Percentiles rank a stretch among this genome's conserved stretches.
phyloP scores from a whole-genome alignment of 37 sponge, comb jelly and placozoan species.

The Spongilla lacustris region DNA sequence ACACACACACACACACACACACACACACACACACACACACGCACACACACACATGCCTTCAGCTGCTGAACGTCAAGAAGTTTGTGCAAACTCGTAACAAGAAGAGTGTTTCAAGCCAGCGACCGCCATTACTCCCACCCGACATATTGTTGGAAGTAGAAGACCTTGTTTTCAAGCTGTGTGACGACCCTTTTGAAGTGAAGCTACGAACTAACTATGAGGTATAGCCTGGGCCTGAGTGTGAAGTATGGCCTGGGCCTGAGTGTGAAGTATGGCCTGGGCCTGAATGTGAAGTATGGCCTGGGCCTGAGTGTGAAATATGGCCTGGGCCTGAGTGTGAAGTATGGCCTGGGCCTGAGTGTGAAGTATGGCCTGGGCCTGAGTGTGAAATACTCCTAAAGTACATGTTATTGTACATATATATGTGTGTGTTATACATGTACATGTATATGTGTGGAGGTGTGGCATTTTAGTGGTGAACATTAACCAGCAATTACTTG shows the following conservation, averaged over 20 bases:
- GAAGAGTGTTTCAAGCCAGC: neutral
- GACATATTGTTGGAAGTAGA: conserved; percentile 66
- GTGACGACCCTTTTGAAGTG: conserved; percentile 89
- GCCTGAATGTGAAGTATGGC: conserved; percentile 64
- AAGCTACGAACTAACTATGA: conserved; percentile 85
- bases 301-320: conserved; percentile 82
- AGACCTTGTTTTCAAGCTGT: conserved; percentile 60
- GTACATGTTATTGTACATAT: neutral
- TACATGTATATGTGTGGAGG: neutral
- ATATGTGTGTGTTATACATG: neutral
- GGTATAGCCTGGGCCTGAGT: conserved; percentile 25
- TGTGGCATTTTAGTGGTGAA: neutral
- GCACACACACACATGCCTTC: neutral
- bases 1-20: neutral
- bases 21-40: neutral
- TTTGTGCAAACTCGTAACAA: conserved; percentile 37
- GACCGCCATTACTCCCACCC: conserved; percentile 40
- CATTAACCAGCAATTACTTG: neutral
- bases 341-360: no score
- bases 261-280: no score
- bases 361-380: no score
- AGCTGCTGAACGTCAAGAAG: conserved; percentile 71
- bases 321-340: no score
- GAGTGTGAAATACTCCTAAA: no score
- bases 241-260: no score